Evolutionary conservation across 2,113 vertebrate genomes (phyloP), one percentile per base, ranked within the genome.

Genomic region (Gobiocypris rarus): DNA sequence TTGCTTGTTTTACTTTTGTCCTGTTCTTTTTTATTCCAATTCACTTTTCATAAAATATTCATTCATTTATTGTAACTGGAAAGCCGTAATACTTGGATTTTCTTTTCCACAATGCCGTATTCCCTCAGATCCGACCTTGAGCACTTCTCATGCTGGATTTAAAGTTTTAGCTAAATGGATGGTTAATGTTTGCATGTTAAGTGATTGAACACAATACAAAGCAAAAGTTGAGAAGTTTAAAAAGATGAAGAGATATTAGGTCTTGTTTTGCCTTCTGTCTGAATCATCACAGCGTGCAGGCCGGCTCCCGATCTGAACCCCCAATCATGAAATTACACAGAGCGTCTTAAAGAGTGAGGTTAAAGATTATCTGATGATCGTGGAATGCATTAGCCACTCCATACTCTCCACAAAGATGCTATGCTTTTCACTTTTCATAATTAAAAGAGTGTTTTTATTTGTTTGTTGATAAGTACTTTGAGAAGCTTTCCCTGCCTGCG

Each of bases 251-350:
- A 17, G 75, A 79, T 87, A 43, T 61, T 65, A 63, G 48, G 10
- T 58, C 71, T 84, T 56, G 41, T 26, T 74, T 45, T 61, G 65
- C 38, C 22, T 61, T 61, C 59, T 48, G 75, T 75, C 8, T n/a
- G n/a, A n/a, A n/a, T 77, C 52, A 19, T 79, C 43, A 43, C 65
- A 67, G 15, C 7, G 70, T 41, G 73, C 48, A 50, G 5, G 50
- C 24, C 58, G 52, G 4, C 58, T 58, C 45, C 59, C 24, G 73
- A 45, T 84, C 56, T 26, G 28, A 15, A 34, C 65, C 70, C 24
- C 50, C 75, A 83, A 85, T 87, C 74, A 85, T 28, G 81, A 85
- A 87, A 87, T 87, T 78, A 85, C 56, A 61, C 38, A 5, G 52
- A 58, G 65, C 45, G 14, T 78, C 75, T 84, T 84, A 69, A 77